These are phyloP conservation scores for Caprella mutica DNA, from an alignment of 2,888 invertebrate genomes.

Conservation along the genomic window DNA sequence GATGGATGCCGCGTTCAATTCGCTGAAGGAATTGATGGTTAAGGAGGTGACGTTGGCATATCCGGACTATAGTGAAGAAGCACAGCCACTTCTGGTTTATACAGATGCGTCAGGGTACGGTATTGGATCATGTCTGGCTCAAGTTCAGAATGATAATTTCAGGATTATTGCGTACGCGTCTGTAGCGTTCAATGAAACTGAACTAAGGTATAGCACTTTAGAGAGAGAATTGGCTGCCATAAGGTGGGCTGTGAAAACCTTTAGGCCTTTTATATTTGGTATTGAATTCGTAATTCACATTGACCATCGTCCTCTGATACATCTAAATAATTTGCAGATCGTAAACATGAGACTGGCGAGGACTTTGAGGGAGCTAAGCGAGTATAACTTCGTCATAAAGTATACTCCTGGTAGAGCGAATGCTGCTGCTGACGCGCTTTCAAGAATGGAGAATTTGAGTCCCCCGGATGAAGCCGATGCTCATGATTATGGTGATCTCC, in stretches of 20 bases:
- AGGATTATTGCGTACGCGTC: background rate
- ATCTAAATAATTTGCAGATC: background rate
- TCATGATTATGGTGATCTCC: too few species aligned
- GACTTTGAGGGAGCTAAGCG: background rate
- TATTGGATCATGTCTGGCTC: background rate
- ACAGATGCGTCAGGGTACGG: background rate
- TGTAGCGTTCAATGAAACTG: background rate
- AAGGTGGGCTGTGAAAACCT: background rate
- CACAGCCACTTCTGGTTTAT: background rate
- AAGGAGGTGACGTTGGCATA: background rate
- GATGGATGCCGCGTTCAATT: background rate
- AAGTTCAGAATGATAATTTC: background rate
- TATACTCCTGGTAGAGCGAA: background rate
- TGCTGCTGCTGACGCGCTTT: background rate
- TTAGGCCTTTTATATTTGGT: background rate
- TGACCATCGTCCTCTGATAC: background rate
- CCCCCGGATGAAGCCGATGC: too few species aligned
- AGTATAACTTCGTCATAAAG: background rate
- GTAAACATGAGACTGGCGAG: background rate
- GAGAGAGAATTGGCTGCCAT: background rate
- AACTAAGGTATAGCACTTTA: background rate
- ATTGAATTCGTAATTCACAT: background rate
- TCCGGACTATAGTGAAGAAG: background rate
- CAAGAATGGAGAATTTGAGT: too few species aligned
- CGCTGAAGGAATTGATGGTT: background rate